phyloP scores from a whole-genome alignment of 1,140 invertebrate species.

The Hyles euphorbiae region DNA sequence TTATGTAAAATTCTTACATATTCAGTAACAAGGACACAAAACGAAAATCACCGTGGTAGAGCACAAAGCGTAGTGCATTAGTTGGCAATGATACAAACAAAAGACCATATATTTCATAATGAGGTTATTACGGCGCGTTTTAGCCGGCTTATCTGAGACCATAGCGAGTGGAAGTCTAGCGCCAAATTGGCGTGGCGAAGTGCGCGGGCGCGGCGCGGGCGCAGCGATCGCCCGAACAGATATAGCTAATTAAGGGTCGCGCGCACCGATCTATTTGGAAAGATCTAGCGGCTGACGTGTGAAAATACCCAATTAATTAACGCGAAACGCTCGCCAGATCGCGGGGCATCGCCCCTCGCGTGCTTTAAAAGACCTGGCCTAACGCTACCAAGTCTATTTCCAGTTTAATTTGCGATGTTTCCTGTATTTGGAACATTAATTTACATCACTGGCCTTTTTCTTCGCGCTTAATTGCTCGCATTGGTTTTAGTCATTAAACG shows the following conservation, averaged over 20 bases:
- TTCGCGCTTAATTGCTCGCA: too few species aligned
- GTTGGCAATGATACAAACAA: slow-evolving; percentile 45
- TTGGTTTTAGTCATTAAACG: too few species aligned
- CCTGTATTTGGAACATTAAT: neutral
- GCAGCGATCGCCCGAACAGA: slow-evolving; percentile 54
- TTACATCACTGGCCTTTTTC: neutral
- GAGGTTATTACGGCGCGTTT: slow-evolving; percentile 72
- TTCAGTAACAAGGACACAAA: too few species aligned
- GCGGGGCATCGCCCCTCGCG: slow-evolving; percentile 52
- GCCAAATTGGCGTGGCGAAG: slow-evolving; percentile 70
- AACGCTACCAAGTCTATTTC: slow-evolving; percentile 34
- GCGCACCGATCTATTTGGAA: slow-evolving; percentile 68
- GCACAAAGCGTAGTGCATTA: slow-evolving; percentile 3
- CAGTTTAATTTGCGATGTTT: slow-evolving; percentile 30
- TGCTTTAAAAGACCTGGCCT: slow-evolving; percentile 40
- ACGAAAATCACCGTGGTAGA: too few species aligned
- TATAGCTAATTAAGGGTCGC: slow-evolving; percentile 71
- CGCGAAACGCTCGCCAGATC: slow-evolving; percentile 52
- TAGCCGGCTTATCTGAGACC: slow-evolving; percentile 59
- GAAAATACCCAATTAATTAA: slow-evolving; percentile 75
- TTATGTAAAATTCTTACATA: too few species aligned
- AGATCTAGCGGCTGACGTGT: slow-evolving; percentile 71
- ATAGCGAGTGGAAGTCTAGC: slow-evolving; percentile 55
- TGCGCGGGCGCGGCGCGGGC: slow-evolving; percentile 54
- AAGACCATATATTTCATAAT: slow-evolving; percentile 69